phyloP scores from a whole-genome alignment of 2,888 invertebrate genomes.

The Nasonovia ribisnigri region DNA sequence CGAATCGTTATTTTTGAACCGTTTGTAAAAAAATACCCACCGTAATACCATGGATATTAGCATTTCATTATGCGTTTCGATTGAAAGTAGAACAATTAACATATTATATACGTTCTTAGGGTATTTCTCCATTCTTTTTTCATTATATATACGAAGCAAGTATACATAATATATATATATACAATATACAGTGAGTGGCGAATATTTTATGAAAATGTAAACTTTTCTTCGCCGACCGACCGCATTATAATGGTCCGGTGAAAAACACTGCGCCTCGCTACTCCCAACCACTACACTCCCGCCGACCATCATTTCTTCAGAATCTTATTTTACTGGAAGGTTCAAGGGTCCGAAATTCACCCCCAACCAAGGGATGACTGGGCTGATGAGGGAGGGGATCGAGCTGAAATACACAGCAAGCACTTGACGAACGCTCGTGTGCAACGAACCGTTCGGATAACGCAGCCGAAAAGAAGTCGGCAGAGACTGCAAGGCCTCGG shows the following conservation, averaged over 20 bases:
- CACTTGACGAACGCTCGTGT: slow-evolving; percentile 46
- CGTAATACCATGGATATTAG: slow-evolving; percentile 53
- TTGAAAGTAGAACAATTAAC: slow-evolving; percentile 61
- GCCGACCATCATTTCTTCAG: not conserved
- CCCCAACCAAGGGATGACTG: not conserved
- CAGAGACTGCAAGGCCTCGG: not conserved
- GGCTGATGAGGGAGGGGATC: not conserved
- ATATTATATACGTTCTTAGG: slow-evolving; percentile 44
- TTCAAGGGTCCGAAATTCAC: slow-evolving; percentile 26
- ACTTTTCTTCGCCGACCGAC: slow-evolving; percentile 34
- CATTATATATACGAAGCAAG: not conserved
- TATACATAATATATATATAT: not conserved
- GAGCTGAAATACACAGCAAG: slow-evolving; percentile 40
- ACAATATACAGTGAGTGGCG: slow-evolving; percentile 1
- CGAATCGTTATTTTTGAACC: slow-evolving; percentile 38
- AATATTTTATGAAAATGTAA: slow-evolving; percentile 63
- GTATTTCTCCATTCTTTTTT: slow-evolving; percentile 7
- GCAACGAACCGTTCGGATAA: slow-evolving; percentile 49
- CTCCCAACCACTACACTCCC: not conserved
- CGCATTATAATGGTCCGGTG: slow-evolving; percentile 45
- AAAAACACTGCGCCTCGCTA: not conserved
- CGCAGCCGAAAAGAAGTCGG: slow-evolving; percentile 26
- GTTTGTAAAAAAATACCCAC: slow-evolving; percentile 31
- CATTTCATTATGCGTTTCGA: slow-evolving; percentile 59
- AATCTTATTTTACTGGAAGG: slow-evolving; percentile 43